Percentiles rank a stretch among this genome's conserved stretches.
Evolutionary conservation across 2,888 invertebrate species (phyloP).

Genomic region (Palloptera scutellata): DNA sequence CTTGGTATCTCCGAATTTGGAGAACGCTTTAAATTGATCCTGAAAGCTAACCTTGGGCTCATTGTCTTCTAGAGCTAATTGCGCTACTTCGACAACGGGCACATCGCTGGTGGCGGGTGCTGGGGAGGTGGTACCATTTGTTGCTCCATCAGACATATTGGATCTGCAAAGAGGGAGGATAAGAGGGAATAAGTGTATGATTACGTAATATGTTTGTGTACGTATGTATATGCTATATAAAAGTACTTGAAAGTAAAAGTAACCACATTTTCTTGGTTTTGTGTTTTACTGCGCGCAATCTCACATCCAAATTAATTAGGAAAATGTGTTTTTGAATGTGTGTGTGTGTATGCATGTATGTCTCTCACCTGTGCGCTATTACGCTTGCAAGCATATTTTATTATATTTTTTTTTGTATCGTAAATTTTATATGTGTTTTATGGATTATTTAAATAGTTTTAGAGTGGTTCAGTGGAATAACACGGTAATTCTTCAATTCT

Average conservation of each 20-base stretch:
- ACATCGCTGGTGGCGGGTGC: slow-evolving; percentile 44
- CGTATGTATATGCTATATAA: background rate
- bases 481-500: background rate
- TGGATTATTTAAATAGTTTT: no score
- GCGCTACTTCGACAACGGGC: slow-evolving; percentile 58
- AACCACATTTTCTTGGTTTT: background rate
- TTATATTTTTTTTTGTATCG: background rate
- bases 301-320: background rate
- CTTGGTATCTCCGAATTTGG: slow-evolving; percentile 87
- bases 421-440: background rate
- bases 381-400: slow-evolving; percentile 48
- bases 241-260: background rate
- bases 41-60: slow-evolving; percentile 66
- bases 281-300: background rate
- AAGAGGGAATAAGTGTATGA: background rate
- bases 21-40: slow-evolving; percentile 80
- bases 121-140: slow-evolving; percentile 45
- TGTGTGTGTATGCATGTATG: slow-evolving; percentile 6
- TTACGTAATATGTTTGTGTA: background rate
- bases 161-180: slow-evolving; percentile 37
- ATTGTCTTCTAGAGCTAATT: slow-evolving; percentile 57
- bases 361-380: slow-evolving; percentile 51
- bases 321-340: no score
- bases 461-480: no score
- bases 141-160: slow-evolving; percentile 52